Evolutionary conservation across 2,888 invertebrate species (phyloP), one percentile per base, ranked within the genome.

Genomic region (Idaea straminata): DNA sequence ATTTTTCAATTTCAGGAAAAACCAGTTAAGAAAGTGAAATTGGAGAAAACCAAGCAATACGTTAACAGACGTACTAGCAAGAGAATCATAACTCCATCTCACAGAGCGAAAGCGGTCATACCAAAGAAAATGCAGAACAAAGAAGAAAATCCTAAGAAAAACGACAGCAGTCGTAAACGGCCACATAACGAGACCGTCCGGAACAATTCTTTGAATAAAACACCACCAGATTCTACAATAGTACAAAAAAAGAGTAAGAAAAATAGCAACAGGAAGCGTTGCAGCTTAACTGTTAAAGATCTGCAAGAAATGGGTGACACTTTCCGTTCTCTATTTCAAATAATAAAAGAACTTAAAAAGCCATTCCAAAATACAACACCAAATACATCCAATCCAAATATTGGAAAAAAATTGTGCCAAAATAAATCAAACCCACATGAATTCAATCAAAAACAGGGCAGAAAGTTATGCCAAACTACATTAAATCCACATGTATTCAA

Each of bases 21-120:
- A 5, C 47, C 74, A 10, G 66, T 62, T 38, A 83, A 82, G 66
- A 84, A 77, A 69, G 68, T 74, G 15, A 84, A 82, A 74, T 67
- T 80, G 65, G 81, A 83, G 58, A 71, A 64, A 10, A 74, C 73
- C 62, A 77, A 75, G 67, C 82, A 84, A 63, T 83, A 83, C 71
- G 66, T 69, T n/a, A 84, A 84, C 63, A 81, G 78, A 73, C 76
- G 73, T 63, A 77, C 72, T 10, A 78, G 72, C 66, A 84, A 78
- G 70, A 84, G 80, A 69, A 72, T 79, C 0, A 74, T 82, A 0
- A 82, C 78, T 7, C 88, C 88, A 0, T 73, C 79, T 0, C 82
- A 84, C 66, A 81, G 85, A 75, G 83, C 83, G 0, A 84, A 80
- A 60, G 81, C 85, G 7, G 75, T 87, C 15, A 75, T 82, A 66